Evolutionary conservation across 1,140 invertebrate species (phyloP).

Genomic region (Drosophila willistoni): DNA sequence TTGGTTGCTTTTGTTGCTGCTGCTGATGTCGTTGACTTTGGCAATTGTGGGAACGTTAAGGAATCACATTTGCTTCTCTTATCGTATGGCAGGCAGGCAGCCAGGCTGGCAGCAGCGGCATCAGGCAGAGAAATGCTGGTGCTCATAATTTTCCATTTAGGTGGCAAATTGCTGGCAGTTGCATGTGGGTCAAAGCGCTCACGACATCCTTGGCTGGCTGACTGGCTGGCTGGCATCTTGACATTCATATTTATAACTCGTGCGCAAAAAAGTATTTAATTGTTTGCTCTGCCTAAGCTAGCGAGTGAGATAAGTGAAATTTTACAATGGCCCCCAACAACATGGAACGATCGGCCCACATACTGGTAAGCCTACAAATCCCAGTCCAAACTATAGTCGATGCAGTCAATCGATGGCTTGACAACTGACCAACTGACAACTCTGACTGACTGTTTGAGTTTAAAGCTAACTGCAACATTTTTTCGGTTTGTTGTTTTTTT

Average conservation of each 20-base stretch:
- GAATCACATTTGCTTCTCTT: slow-evolving; percentile 65
- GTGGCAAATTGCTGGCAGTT: slow-evolving; percentile 80
- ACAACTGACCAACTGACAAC: slow-evolving; percentile 33
- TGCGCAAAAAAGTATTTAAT: slow-evolving; percentile 62
- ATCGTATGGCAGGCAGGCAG: slow-evolving; percentile 27
- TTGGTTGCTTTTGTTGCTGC: slow-evolving; percentile 52
- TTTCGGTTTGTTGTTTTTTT: slow-evolving; percentile 22
- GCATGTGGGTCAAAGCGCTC: slow-evolving; percentile 73
- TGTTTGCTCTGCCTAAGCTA: slow-evolving; percentile 40
- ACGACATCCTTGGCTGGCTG: slow-evolving; percentile 36
- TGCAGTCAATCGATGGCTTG: slow-evolving; percentile 11
- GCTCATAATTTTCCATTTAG: slow-evolving; percentile 74
- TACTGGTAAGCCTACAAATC: slow-evolving; percentile 16
- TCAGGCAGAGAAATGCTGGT: slow-evolving; percentile 61
- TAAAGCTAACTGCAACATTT: slow-evolving; percentile 27
- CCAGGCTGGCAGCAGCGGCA: not conserved
- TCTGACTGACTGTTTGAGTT: slow-evolving; percentile 53
- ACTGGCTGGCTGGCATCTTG: slow-evolving; percentile 49
- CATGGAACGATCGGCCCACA: slow-evolving; percentile 22
- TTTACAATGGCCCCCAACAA: slow-evolving; percentile 27
- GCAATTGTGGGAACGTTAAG: slow-evolving; percentile 63
- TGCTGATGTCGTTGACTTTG: slow-evolving; percentile 56
- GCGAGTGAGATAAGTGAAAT: slow-evolving; percentile 65
- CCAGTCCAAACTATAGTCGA: not conserved
- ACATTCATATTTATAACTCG: slow-evolving; percentile 79